Base-by-base conservation (phyloP, 2,888 invertebrate species). In the Pseudanteris insignis region DNA sequence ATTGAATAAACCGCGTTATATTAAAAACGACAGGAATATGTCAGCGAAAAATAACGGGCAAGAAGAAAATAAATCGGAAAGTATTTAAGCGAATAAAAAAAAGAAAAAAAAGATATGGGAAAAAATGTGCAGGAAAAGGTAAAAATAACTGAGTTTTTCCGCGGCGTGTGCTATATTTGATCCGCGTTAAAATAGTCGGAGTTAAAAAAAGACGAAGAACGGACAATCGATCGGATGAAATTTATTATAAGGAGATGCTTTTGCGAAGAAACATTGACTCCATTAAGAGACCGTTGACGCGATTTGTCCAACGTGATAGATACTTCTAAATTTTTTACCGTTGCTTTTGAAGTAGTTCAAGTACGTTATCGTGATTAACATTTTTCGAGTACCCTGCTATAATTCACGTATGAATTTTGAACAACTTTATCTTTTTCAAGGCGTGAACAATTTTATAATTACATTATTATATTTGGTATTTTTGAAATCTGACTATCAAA, bases 11-110 rank as follows among this genome's bases (percentile, higher is more conserved):
- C 30, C 36, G 25, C 30, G 25, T 36, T 37, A 24, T 37, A 38
- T 48, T 48, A 13, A 10, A 47, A 28, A 30, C 14, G 38, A 38
- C 38, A 18, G 30, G 46, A 25, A 32, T 11, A 12, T 18, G 18
- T 6, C 38, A 13, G 9, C 8, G 34, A 30, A 43, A 47, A 29
- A 21, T 37, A 10, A 34, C 33, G 36, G 26, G 28, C 8, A 18
- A 18, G 6, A 18, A 18, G 18, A 18, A 6, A 18, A 18, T 18
- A 6, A 18, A 18, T 18, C 6, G 6, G 4, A 18, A 18, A 18
- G 18, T 18, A 6, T 3, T n/a, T n/a, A n/a, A n/a, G n/a, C n/a
- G n/a, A n/a, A n/a, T 15, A 1, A 13, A 21, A 21, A 24, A 13
- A 7, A 8, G 37, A 10, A n/a, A 11, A 41, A 7, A 15, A 13